Percentiles rank a stretch among this genome's conserved stretches.
These are phyloP conservation scores for Acromyrmex charruanus DNA, from an alignment of 1,140 invertebrate genomes.

Conservation along the genomic window DNA sequence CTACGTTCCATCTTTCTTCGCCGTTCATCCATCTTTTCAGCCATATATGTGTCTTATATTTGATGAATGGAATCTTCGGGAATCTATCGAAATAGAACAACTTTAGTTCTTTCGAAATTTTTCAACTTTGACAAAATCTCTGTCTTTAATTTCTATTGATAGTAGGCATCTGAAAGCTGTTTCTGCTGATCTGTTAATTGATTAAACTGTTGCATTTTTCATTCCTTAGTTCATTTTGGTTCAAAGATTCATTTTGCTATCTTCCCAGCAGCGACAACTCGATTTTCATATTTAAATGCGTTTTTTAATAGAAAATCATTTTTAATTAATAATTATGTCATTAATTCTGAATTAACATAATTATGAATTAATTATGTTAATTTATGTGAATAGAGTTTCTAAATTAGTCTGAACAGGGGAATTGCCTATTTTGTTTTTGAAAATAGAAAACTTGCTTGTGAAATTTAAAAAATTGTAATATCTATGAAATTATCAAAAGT, in stretches of 20 bases:
- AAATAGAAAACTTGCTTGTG: not conserved
- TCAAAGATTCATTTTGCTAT: not conserved
- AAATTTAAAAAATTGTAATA: not conserved
- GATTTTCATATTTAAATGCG: not conserved
- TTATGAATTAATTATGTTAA: conserved; percentile 42
- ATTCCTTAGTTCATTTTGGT: not conserved
- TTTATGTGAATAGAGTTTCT: not conserved
- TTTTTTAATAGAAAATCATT: conserved; percentile 6
- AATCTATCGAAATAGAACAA: conserved; percentile 4
- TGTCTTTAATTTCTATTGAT: not conserved
- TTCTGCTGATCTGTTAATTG: not conserved
- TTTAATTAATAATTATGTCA: conserved; percentile 10
- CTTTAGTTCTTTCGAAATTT: not conserved
- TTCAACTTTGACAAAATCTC: not conserved
- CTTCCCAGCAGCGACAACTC: not conserved
- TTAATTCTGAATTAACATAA: not conserved
- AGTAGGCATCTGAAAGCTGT: not conserved
- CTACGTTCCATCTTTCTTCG: conserved; percentile 23
- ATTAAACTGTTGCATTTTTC: not conserved
- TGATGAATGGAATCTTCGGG: not conserved
- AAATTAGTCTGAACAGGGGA: not conserved
- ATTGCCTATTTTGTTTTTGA: not conserved
- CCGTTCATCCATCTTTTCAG: conserved; percentile 11
- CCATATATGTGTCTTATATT: not conserved
- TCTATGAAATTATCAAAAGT: conserved; percentile 2